Evolutionary conservation across 2,888 invertebrate genomes (phyloP).

Genomic region (Lysandra coridon): DNA sequence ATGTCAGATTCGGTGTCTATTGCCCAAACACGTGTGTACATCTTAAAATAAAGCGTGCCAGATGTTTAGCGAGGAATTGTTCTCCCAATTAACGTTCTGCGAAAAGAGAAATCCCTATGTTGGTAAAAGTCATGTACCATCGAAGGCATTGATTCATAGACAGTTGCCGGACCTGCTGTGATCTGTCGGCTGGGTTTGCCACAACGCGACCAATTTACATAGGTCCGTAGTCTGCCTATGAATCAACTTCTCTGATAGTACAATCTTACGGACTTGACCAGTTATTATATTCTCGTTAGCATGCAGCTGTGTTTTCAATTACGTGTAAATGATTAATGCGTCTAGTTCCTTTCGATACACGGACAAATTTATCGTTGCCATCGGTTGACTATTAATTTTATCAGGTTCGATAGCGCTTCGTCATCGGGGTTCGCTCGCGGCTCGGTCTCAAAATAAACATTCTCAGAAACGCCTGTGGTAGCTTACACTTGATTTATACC

Average conservation of each 20-base stretch:
- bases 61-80: slow-evolving; percentile 25
- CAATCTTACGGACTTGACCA: background rate
- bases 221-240: background rate
- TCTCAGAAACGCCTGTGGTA: slow-evolving; percentile 58
- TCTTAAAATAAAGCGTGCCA: slow-evolving; percentile 39
- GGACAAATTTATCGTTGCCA: slow-evolving; percentile 70
- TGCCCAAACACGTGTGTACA: slow-evolving; percentile 73
- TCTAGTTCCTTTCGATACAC: slow-evolving; percentile 60
- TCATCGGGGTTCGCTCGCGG: slow-evolving; percentile 63
- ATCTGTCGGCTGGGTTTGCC: background rate
- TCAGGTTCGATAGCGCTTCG: slow-evolving; percentile 62
- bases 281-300: slow-evolving; percentile 56
- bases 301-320: slow-evolving; percentile 70
- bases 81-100: slow-evolving; percentile 6
- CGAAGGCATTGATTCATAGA: no score
- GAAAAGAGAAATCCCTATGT: slow-evolving; percentile 7
- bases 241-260: background rate
- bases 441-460: slow-evolving; percentile 72
- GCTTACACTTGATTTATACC: slow-evolving; percentile 64
- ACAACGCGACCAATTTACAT: background rate
- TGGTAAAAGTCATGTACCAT: background rate
- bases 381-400: slow-evolving; percentile 70
- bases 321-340: slow-evolving; percentile 67
- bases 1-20: slow-evolving; percentile 68
- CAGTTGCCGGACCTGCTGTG: no score